Base-by-base conservation (phyloP, 2,888 invertebrate genomes). In the Lysandra bellargus region DNA sequence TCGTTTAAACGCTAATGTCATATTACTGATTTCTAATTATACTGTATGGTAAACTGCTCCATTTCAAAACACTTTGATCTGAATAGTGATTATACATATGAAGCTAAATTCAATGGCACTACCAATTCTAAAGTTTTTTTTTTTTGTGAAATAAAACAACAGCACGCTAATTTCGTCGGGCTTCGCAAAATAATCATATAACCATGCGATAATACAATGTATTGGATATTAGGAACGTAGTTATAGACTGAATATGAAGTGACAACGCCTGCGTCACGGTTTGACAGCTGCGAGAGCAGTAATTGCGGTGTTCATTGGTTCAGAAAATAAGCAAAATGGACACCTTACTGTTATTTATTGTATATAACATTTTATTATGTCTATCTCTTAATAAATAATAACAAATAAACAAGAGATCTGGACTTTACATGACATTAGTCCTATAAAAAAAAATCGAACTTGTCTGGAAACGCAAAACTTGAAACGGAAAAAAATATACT, bases 1-100 rank as follows among this genome's bases (percentile, higher is more conserved):
- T 72, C 80, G 80, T 80, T 76, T 49, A 82, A 79, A 80, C 78
- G 69, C 78, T 79, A 79, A 78, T 78, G 69, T 78, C 81, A 73
- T 53, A 73, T 80, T 72, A 76, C 77, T 73, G 78, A 78, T 76
- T 76, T 76, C 30, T 76, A 76, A 53, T 76, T 30, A 76, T 33
- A 33, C 12, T 44, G 40, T 74, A 53, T 53, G 76, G 12, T 64
- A n/a, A 61, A 64, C 23, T 23, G 12, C 9, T 30, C 6, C 9
- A 64, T 33, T 17, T 57, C 49, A 49, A 49, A 49, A 9, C 49
- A 49, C 49, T 57, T 57, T 57, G 57, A 17, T 17, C 4, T 57
- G 17, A 57, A 5, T 23, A 23, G 23, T 23, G 23, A 23, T 23
- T 23, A 23, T 23, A 23, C 4, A 53, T 53, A 14, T 53, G 17